Conservation (phyloP, 2,888 invertebrate species). For the Caenorhabditis parvicauda region DNA sequence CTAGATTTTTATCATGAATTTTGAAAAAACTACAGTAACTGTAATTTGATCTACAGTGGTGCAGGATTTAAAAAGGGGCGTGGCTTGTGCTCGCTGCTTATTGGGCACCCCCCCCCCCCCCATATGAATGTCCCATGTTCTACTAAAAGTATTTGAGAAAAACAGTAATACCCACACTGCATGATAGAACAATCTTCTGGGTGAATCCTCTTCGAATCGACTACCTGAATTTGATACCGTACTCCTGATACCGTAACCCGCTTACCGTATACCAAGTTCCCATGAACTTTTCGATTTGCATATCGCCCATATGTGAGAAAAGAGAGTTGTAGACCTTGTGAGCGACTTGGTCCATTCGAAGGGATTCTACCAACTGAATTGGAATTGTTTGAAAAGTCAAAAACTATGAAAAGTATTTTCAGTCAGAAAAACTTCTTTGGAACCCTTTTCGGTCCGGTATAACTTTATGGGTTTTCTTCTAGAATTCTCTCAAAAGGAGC, state of each 20-base stretch:
- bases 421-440: no score
- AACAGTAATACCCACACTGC: constrained; percentile 50
- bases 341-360: constrained; percentile 58
- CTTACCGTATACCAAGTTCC: constrained; percentile 59
- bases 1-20: no score
- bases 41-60: no score
- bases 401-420: neutral
- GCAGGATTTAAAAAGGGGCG: no score
- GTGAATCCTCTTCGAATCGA: constrained; percentile 57
- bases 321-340: constrained; percentile 51
- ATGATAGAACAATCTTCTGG: constrained; percentile 51
- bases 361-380: constrained; percentile 48
- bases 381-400: neutral
- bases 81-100: no score
- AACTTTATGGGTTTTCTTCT: no score
- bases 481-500: no score
- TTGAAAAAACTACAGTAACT: no score
- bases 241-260: neutral
- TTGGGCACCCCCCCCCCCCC: no score
- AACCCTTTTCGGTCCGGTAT: no score
- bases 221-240: constrained; percentile 24
- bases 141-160: no score
- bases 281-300: constrained; percentile 52
- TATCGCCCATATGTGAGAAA: constrained; percentile 55
- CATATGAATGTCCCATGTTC: no score